A percentile compares a stretch with the other conserved stretches of the same genome.
Conservation (phyloP, 2,113 vertebrate species). For the Scartelaos histophorus region DNA sequence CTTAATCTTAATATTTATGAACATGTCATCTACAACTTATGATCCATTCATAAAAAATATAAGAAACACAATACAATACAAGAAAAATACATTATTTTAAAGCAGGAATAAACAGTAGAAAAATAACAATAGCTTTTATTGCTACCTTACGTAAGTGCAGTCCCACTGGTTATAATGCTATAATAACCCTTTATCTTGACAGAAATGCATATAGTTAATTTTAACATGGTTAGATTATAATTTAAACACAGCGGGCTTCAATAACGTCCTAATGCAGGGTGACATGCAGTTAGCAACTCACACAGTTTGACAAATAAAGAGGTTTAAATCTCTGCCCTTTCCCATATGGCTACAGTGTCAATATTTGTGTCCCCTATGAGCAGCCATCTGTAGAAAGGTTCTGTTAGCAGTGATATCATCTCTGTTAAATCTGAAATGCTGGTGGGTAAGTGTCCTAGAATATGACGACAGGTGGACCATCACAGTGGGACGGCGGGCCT, state of each 20-base stretch:
- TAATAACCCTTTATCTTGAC: neutral
- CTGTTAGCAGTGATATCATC: slow-evolving; percentile 54
- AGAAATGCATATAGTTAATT: neutral
- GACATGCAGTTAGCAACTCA: slow-evolving; percentile 49
- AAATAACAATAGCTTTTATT: neutral
- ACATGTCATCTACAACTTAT: neutral
- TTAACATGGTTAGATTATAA: slow-evolving; percentile 12
- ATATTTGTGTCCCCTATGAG: slow-evolving; percentile 41
- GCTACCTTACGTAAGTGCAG: neutral
- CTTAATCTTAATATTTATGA: neutral
- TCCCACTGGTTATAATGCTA: no score
- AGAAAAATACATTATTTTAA: neutral
- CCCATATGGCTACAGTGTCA: slow-evolving; percentile 46
- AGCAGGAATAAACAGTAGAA: neutral
- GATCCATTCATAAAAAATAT: neutral
- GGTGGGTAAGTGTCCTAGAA: slow-evolving; percentile 23
- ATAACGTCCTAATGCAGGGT: slow-evolving; percentile 26
- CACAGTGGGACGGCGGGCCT: slow-evolving; percentile 50
- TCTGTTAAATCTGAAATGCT: slow-evolving; percentile 24
- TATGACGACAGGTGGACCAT: slow-evolving; percentile 61
- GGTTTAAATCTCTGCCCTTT: slow-evolving; percentile 22
- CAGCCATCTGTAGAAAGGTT: slow-evolving; percentile 42
- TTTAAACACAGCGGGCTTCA: slow-evolving; percentile 24
- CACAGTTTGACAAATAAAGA: slow-evolving; percentile 45
- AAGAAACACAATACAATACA: no score